These are phyloP conservation scores for Drosophila kokeensis DNA, from an alignment of 2,888 invertebrate genomes.

Conservation along the genomic window DNA sequence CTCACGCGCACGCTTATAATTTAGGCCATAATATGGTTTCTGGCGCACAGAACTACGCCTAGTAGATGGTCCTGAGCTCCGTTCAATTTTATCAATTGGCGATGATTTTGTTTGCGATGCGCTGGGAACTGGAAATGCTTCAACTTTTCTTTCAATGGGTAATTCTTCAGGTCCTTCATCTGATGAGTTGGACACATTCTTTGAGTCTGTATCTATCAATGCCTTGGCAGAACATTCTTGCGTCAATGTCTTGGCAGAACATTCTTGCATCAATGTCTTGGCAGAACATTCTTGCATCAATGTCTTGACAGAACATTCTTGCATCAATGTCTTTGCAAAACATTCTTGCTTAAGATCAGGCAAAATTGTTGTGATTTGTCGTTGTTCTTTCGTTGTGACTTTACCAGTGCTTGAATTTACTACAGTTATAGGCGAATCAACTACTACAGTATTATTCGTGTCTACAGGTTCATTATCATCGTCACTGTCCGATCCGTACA, in stretches of 20 bases:
- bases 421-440: not conserved
- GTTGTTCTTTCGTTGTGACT: not conserved
- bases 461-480: conserved; percentile 33
- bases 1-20: conserved; percentile 69
- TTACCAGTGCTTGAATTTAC: not conserved
- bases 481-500: conserved; percentile 83
- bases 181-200: conserved; percentile 32
- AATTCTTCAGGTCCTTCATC: conserved; percentile 75
- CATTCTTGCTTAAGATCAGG: not conserved
- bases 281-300: rapidly evolving
- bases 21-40: conserved; percentile 65
- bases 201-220: not conserved
- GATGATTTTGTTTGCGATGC: not conserved
- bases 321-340: rapidly evolving
- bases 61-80: not conserved
- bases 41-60: conserved; percentile 19
- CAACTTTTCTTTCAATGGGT: conserved; percentile 61
- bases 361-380: not conserved
- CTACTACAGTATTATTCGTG: not conserved
- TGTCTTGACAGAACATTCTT: rapidly evolving
- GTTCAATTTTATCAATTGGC: not conserved
- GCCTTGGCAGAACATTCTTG: rapidly evolving
- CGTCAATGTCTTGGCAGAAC: rapidly evolving
- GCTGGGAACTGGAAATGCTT: conserved; percentile 13
- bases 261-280: no score